These are phyloP conservation scores for Dasyurus viverrinus DNA, from an alignment of 2,113 vertebrate genomes.

Conservation along the genomic window DNA sequence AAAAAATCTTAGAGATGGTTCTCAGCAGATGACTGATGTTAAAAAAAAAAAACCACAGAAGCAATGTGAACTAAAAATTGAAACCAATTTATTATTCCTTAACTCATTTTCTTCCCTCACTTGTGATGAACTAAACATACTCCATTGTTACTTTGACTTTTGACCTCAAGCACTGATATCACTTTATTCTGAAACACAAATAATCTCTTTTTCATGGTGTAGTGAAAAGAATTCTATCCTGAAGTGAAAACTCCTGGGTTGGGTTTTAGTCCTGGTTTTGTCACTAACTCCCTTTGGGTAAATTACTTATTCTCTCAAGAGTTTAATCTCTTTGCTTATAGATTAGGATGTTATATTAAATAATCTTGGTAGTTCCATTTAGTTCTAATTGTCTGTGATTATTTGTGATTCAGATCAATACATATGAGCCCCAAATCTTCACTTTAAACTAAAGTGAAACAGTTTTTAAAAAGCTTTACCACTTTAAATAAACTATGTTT, in stretches of 20 bases:
- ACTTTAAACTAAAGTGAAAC: not conserved
- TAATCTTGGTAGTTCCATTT: not conserved
- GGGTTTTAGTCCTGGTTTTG: not conserved
- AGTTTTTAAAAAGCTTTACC: not conserved
- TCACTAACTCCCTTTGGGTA: not conserved
- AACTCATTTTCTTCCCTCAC: not conserved
- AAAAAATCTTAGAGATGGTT: not conserved
- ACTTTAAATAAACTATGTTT: constrained; percentile 11
- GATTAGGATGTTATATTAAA: not conserved
- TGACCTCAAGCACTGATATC: not conserved
- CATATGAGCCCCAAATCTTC: not conserved
- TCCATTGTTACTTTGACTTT: not conserved
- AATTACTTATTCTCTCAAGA: not conserved
- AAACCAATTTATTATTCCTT: not conserved
- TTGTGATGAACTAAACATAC: not conserved
- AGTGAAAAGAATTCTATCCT: not conserved
- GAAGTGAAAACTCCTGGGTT: not conserved
- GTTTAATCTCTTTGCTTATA: not conserved
- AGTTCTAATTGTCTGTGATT: not conserved
- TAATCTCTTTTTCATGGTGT: not conserved
- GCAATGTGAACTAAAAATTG: not conserved
- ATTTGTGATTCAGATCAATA: not conserved
- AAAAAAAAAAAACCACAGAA: not conserved
- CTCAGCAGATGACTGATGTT: not conserved
- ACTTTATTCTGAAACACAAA: not conserved